Conservation (phyloP, 2,113 vertebrate genomes). For the Urocynchramus pylzowi region DNA sequence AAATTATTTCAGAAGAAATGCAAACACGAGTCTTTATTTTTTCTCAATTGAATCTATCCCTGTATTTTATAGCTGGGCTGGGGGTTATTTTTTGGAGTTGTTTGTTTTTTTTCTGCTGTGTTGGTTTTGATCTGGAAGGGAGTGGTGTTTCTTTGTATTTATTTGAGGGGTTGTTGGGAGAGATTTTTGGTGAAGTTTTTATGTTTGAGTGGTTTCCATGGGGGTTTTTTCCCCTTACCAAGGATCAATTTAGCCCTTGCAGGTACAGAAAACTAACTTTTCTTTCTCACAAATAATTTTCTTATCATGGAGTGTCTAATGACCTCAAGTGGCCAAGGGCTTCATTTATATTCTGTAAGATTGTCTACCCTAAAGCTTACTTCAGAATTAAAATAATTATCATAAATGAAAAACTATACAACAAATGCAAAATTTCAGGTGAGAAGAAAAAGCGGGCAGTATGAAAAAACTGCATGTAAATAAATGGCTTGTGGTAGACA, state of each 20-base stretch:
- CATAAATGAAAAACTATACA: not conserved
- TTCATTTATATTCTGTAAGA: not conserved
- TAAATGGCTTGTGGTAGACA: not conserved
- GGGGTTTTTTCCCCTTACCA: not conserved
- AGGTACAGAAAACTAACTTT: not conserved
- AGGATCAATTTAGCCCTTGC: not conserved
- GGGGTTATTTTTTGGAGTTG: not conserved
- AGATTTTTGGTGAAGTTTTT: not conserved
- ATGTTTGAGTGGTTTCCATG: not conserved
- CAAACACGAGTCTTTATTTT: not conserved
- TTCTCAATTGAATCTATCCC: not conserved
- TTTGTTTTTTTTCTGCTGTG: not conserved
- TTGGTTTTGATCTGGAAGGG: not conserved
- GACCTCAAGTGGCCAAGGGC: not conserved
- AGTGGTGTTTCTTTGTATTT: not conserved
- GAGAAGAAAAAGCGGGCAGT: not conserved
- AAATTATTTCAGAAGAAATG: not conserved
- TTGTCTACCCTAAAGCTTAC: not conserved
- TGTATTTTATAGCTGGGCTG: not conserved
- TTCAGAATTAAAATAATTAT: not conserved
- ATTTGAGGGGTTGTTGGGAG: fast-evolving
- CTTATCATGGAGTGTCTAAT: not conserved
- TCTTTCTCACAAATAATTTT: not conserved
- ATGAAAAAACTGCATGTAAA: not conserved
- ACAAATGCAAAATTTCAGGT: not conserved